A percentile compares a stretch with the other conserved stretches of the same genome.
Evolutionary conservation across 2,797 vertebrate genomes (phyloP).

Genomic region (Hirundo rustica): DNA sequence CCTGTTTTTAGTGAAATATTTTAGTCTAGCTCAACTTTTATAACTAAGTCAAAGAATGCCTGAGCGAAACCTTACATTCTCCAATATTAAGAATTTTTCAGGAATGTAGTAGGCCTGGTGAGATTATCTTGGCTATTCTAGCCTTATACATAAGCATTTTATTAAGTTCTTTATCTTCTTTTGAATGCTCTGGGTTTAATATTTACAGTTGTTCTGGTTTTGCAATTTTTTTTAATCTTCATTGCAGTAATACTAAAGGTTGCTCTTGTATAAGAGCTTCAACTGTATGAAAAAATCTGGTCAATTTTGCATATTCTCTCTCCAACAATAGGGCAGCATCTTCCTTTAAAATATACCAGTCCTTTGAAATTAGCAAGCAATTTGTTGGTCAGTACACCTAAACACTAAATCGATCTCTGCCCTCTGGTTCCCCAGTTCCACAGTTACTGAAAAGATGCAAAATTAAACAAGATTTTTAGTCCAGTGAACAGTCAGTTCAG

Average conservation of each 20-base stretch:
- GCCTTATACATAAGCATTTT: background rate
- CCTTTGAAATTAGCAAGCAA: conserved; percentile 13
- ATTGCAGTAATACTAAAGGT: background rate
- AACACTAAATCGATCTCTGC: background rate
- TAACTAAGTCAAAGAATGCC: background rate
- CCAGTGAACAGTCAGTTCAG: background rate
- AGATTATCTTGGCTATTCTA: background rate
- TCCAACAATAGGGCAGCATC: background rate
- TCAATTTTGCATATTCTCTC: background rate
- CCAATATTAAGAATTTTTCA: background rate
- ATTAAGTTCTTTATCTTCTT: background rate
- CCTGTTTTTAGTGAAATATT: background rate
- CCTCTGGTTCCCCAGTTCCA: background rate
- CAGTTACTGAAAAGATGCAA: conserved; percentile 13
- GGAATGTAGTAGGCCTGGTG: background rate
- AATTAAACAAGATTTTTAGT: conserved; percentile 21
- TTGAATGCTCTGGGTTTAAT: background rate
- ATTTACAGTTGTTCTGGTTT: background rate
- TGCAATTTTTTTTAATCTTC: background rate
- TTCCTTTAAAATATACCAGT: background rate
- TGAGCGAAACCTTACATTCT: background rate
- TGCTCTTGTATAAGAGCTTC: background rate
- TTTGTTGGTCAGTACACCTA: background rate
- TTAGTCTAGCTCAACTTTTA: background rate
- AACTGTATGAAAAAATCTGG: background rate